A percentile compares a stretch with the other conserved stretches of the same genome.
Conservation (phyloP, 2,888 invertebrate genomes). For the Lacanobia oleracea region DNA sequence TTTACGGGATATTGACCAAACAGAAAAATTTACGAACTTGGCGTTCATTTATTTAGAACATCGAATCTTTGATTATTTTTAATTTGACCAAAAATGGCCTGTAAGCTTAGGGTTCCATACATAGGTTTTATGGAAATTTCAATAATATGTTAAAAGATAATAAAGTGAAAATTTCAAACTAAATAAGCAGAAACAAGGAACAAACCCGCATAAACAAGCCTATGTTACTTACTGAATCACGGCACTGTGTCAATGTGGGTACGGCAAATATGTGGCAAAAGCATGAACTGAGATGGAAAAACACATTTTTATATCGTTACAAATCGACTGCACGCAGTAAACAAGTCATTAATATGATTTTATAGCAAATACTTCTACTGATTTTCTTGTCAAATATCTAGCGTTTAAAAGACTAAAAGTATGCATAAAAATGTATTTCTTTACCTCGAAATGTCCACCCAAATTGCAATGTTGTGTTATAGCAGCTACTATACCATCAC, state of each 20-base stretch:
- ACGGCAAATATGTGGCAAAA: constrained; percentile 50
- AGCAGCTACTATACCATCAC: constrained; percentile 67
- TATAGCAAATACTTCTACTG: constrained; percentile 32
- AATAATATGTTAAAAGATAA: background rate
- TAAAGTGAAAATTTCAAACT: constrained; percentile 9
- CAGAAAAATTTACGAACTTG: background rate
- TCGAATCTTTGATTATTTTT: background rate
- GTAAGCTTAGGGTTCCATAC: background rate
- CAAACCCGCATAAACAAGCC: constrained; percentile 39
- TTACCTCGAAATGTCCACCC: constrained; percentile 54
- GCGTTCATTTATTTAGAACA: constrained; percentile 1
- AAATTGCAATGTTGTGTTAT: constrained; percentile 52
- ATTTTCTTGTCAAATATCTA: constrained; percentile 27
- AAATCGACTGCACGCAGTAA: constrained; percentile 12
- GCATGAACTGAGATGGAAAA: constrained; percentile 56
- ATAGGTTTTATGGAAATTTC: background rate
- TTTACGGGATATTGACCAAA: constrained; percentile 17
- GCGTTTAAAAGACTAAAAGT: constrained; percentile 26
- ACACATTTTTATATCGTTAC: constrained; percentile 50
- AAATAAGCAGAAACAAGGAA: constrained; percentile 37
- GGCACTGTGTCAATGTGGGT: constrained; percentile 54
- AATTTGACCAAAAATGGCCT: background rate
- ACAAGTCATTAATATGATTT: constrained; percentile 13
- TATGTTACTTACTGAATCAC: constrained; percentile 8
- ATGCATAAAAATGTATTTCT: constrained; percentile 58